Base-by-base conservation (phyloP, 2,113 vertebrate species). In the Acanthisitta chloris region DNA sequence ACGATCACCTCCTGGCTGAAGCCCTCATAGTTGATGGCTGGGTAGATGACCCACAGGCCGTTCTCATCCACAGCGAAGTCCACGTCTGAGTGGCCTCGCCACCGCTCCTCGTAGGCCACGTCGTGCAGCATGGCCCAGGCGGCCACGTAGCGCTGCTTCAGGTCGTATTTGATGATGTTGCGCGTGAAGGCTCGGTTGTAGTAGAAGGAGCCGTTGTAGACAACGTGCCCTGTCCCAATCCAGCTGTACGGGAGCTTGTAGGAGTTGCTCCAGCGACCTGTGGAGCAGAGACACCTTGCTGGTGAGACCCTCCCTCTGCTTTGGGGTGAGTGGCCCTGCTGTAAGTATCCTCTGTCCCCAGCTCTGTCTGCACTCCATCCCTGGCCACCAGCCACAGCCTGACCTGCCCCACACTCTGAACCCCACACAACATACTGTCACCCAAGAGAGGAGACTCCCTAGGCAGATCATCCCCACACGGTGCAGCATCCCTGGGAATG, bases 191-290 rank as follows among this genome's bases (percentile, higher is more conserved):
- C 99, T 1, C 99, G 98, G 97, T 99, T 99, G 97, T 99, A 99
- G 96, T 98, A 99, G 95, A 99, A 99, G 90, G 99, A 99, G 0
- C 99, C 99, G 0, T 98, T 97, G 71, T 99, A 99, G 72, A 99
- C 98, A 33, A 99, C 99, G 0, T 99, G 99, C 14, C 99, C 99
- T 0, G 99, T 99, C 82, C 99, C 99, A 0, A 99, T 99, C 99
- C 99, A 99, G 97, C 98, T 99, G 95, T 99, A 99, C 0, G 99
- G 99, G 52, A 99, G 98, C 97, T 99, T 99, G 98, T 99, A 99
- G 42, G 99, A 99, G 88, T 99, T 99, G 96, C 99, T 99, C 97
- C 98, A 99, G 86, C 99, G 99, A 72, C 99, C 99, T 99, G 95
- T 1, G 26, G 17, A 65, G 64, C 81, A 93, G 29, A 86, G 17